Conservation (phyloP, 1,140 invertebrate genomes). For the Oncopeltus fasciatus region DNA sequence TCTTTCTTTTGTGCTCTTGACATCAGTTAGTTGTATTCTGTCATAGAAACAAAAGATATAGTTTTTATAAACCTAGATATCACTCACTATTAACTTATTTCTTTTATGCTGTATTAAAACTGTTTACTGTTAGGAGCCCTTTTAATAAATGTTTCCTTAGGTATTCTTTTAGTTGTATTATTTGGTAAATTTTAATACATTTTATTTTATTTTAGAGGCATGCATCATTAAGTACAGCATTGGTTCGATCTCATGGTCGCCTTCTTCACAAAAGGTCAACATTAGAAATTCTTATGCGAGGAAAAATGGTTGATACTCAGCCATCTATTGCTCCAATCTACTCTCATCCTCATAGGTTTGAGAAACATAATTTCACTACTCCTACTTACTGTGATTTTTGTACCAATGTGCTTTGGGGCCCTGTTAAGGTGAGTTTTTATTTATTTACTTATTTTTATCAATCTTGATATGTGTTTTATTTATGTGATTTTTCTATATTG, state of each 20-base stretch:
- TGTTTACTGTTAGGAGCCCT: too few species aligned
- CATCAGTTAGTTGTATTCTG: too few species aligned
- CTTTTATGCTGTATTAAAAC: too few species aligned
- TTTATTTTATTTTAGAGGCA: conserved; percentile 56
- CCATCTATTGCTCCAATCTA: conserved; percentile 36
- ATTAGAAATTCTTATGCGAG: conserved; percentile 73
- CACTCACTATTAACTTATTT: too few species aligned
- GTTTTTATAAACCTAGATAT: too few species aligned
- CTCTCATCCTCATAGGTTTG: conserved; percentile 77
- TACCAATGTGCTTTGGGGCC: conserved; percentile 77
- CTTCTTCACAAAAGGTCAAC: conserved; percentile 82
- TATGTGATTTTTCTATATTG: too few species aligned
- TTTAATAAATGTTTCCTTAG: too few species aligned
- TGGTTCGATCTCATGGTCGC: conserved; percentile 73
- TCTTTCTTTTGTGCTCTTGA: too few species aligned
- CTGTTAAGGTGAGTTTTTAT: conserved; percentile 60
- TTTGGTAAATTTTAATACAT: not conserved
- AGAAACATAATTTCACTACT: conserved; percentile 76
- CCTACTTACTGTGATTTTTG: conserved; percentile 86
- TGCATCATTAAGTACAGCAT: conserved; percentile 70
- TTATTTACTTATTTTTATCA: too few species aligned
- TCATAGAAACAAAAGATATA: too few species aligned
- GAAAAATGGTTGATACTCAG: conserved; percentile 56
- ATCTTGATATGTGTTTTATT: too few species aligned
- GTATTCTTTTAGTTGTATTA: not conserved